These are phyloP conservation scores for Falco punctatus DNA, from an alignment of 2,113 vertebrate species.

Conservation along the genomic window DNA sequence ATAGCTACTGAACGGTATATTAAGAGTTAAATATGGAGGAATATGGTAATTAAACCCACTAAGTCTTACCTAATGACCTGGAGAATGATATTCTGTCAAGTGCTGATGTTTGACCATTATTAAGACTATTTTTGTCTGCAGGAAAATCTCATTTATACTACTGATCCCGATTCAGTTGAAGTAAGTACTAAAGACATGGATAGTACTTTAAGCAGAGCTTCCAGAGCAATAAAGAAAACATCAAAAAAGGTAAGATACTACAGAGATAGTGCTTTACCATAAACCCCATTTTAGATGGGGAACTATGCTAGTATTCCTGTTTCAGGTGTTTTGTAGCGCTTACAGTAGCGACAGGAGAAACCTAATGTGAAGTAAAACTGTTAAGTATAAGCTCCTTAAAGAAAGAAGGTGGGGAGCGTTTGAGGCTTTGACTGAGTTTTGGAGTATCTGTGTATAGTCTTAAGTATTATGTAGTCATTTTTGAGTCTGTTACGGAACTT, in stretches of 20 bases:
- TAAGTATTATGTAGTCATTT: background rate
- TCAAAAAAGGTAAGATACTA: constrained; percentile 89
- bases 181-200: constrained; percentile 99
- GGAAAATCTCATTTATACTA: constrained; percentile 93
- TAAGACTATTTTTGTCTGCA: constrained; percentile 58
- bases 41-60: background rate
- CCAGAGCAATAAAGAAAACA: constrained; percentile 97
- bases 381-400: constrained; percentile 31
- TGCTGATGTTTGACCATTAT: background rate
- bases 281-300: background rate
- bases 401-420: background rate
- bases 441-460: background rate
- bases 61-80: background rate
- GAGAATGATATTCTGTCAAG: background rate
- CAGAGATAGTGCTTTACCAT: background rate
- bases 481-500: background rate
- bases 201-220: constrained; percentile 97
- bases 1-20: background rate
- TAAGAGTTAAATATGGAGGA: background rate
- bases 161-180: constrained; percentile 93
- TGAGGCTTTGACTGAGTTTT: background rate
- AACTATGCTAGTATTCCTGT: background rate
- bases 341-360: background rate
- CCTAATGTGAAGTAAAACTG: constrained; percentile 22
- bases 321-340: background rate